phyloP scores from a whole-genome alignment of 2,113 vertebrate genomes.

The Hippocampus abdominalis region DNA sequence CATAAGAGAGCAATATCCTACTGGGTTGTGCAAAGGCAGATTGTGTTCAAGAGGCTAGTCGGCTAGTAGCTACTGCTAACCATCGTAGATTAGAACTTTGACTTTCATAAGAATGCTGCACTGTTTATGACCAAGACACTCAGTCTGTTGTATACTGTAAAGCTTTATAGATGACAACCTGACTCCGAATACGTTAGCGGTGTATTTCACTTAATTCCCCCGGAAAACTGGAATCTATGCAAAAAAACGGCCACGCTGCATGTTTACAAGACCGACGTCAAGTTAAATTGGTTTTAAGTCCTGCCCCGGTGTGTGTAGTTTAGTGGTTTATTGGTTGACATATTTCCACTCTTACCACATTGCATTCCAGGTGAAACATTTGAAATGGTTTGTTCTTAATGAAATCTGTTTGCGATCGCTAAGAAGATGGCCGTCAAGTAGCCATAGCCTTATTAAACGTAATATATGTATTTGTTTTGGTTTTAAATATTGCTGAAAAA shows the following conservation, averaged over 20 bases:
- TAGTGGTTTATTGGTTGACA: neutral
- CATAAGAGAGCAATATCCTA: neutral
- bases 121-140: neutral
- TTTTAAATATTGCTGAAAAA: neutral
- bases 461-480: neutral
- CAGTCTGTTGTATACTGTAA: conserved; percentile 10
- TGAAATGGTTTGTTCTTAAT: neutral
- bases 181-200: conserved; percentile 10
- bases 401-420: neutral
- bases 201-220: conserved; percentile 17
- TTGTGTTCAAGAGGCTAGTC: neutral
- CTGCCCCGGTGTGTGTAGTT: neutral
- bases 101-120: neutral
- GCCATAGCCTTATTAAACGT: neutral
- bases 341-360: neutral
- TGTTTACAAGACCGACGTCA: conserved; percentile 31
- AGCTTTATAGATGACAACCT: conserved; percentile 27
- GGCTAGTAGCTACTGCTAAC: neutral
- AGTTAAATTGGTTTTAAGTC: conserved; percentile 8
- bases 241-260: conserved; percentile 38
- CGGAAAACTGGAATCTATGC: conserved; percentile 51
- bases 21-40: neutral
- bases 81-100: conserved; percentile 2
- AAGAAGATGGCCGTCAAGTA: neutral
- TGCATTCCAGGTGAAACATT: neutral